Base-by-base conservation (phyloP, 2,888 invertebrate genomes). In the Fissipunctia ypsillon region DNA sequence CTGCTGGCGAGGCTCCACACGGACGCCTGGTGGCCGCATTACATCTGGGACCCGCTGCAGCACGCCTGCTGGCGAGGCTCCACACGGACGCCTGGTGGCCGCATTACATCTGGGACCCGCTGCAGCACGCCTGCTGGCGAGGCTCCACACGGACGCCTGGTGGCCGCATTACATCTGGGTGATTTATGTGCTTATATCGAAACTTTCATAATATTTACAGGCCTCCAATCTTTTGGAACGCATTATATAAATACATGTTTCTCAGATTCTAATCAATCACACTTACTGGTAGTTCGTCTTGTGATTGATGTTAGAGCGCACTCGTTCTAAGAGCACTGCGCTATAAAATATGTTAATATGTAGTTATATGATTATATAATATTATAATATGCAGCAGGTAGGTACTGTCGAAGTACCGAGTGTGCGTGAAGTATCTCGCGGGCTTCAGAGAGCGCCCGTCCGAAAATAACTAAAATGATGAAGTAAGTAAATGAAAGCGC, bases 241-340 rank as follows among this genome's bases (percentile, higher is more conserved):
- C 67, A 72, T 85, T 78, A 75, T 85, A 68, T 71, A 59, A 76
- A 81, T 74, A 65, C 69, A 60, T 65, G 57, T 66, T 65, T 43
- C 68, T 72, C 61, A 61, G 41, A 77, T 76, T 57, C 38, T 35
- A 59, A 86, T 84, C 84, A 72, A 86, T 84, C 84, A 73, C 72
- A 50, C 59, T 76, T 66, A n/a, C n/a, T n/a, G n/a, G n/a, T n/a
- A 63, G 56, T 73, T 59, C 67, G 35, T 45, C 3, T 69, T 65
- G 69, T 84, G 71, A 84, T 80, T 67, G 86, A 84, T 86, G 86
- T 50, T 68, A 59, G 31, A 45, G 59, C 72, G 60, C 63, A 50
- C 25, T 65, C 31, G 45, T 43, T 52, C 25, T n/a, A 31, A 60
- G 54, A 60, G 59, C 28, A 25, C 31, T 48, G 7, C 41, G 45